Evolutionary conservation across 2,797 vertebrate genomes (phyloP), one percentile per base, ranked within the genome.

Genomic region (Columba guinea): DNA sequence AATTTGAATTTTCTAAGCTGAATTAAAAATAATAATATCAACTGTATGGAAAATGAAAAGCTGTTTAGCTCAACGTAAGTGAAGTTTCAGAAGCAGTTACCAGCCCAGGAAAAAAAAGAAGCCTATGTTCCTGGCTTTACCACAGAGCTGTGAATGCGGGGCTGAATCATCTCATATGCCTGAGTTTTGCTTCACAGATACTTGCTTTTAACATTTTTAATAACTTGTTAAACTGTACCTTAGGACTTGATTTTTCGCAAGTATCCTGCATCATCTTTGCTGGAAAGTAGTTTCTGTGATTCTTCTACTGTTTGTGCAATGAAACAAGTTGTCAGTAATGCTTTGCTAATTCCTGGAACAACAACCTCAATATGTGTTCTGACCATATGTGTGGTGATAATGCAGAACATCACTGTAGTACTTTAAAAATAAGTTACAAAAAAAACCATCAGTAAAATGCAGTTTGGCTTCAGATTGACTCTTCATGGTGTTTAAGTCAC

Each of bases 61-160:
- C 51, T 88, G 22, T 16, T 73, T 74, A 48, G 32, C 28, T 84
- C 34, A 62, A 28, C 2, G 2, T 60, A 30, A 53, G 17, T 59
- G 22, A 41, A 73, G 11, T 49, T 75, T 63, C 28, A 30, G 59
- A 75, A 64, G 30, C 26, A 51, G 51, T 58, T 68, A 62, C 22
- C 13, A 63, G 30, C 23, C 16, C 19, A 44, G 73, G 69, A 51
- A 51, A 58, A 37, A 52, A 37, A 51, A 52, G 63, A n/a, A 13
- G 0, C 5, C 55, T 59, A 0, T 9, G 14, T 85, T 70, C 18
- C 4, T 65, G 35, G 48, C 20, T 80, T 52, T 77, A 26, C 10
- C 15, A 13, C 13, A 49, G 63, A 73, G 13, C 35, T 59, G 9
- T 0, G 3, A 44, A 34, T 63, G 24, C 0, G 0, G 32, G 30